phyloP scores from a whole-genome alignment of 2,797 vertebrate genomes.

The Poeciliopsis presidionis region DNA sequence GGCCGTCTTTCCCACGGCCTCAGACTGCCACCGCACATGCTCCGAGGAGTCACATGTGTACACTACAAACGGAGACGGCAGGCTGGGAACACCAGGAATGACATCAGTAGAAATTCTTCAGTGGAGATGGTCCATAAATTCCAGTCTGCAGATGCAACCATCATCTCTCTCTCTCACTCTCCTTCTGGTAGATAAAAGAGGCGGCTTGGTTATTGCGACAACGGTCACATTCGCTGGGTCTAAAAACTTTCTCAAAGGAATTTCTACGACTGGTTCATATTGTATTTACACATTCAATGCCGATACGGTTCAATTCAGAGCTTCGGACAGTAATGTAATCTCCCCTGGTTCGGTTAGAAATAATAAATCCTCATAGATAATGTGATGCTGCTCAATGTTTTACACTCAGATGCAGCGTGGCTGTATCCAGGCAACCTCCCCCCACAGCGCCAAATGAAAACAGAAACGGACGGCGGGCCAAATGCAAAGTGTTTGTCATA shows the following conservation, averaged over 20 bases:
- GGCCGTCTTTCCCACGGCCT: conserved; percentile 78
- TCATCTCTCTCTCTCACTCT: neutral
- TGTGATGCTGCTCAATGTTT: conserved; percentile 59
- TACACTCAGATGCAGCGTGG: conserved; percentile 49
- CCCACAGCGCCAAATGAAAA: conserved; percentile 50
- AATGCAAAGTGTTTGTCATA: conserved; percentile 49
- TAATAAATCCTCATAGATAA: conserved; percentile 65
- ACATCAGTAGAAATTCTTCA: conserved; percentile 56
- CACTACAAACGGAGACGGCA: conserved; percentile 22
- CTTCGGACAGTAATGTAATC: conserved; percentile 54
- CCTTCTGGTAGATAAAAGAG: neutral
- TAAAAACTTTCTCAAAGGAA: neutral
- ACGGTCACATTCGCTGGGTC: neutral
- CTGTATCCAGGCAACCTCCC: conserved; percentile 65
- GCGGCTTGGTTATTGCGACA: neutral
- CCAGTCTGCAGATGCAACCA: conserved; percentile 37
- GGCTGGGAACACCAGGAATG: conserved; percentile 53
- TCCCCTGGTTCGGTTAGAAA: conserved; percentile 53
- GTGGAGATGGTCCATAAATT: conserved; percentile 32
- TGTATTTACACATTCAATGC: conserved; percentile 14
- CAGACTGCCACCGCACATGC: conserved; percentile 28
- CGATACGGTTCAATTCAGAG: conserved; percentile 50
- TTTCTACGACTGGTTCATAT: neutral
- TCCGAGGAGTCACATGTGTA: conserved; percentile 26
- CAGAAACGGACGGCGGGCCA: conserved; percentile 37